A percentile compares a stretch with the other conserved stretches of the same genome.
phyloP scores from a whole-genome alignment of 2,888 invertebrate species.

The Dione vanillae region DNA sequence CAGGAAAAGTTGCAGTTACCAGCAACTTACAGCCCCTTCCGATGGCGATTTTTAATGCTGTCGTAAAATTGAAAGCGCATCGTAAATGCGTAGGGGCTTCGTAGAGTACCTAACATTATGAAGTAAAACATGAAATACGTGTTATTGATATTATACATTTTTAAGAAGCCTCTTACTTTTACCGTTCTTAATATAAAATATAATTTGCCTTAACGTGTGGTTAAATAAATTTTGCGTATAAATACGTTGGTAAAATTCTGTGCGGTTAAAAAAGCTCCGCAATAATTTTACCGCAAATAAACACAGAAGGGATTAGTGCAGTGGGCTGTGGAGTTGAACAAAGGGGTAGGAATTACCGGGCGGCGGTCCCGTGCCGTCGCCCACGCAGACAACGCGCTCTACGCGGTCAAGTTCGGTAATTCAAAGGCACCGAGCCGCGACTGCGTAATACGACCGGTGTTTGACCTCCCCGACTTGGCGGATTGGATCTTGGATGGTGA shows the following conservation, averaged over 20 bases:
- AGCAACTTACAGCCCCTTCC: slow-evolving; percentile 42
- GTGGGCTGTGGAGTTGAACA: slow-evolving; percentile 51
- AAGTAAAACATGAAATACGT: slow-evolving; percentile 4
- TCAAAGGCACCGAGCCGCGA: slow-evolving; percentile 62
- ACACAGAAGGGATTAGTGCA: slow-evolving; percentile 45
- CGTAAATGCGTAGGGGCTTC: slow-evolving; percentile 36
- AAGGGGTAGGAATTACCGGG: slow-evolving; percentile 56
- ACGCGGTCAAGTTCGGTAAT: slow-evolving; percentile 72
- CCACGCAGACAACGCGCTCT: slow-evolving; percentile 58
- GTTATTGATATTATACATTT: background rate
- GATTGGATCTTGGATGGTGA: slow-evolving; percentile 12
- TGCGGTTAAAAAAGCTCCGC: slow-evolving; percentile 34
- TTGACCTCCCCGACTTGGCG: slow-evolving; percentile 44
- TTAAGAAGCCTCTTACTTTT: background rate
- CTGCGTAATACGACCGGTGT: slow-evolving; percentile 52
- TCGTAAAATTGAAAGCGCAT: slow-evolving; percentile 43
- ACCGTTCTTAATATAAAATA: background rate
- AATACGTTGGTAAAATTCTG: slow-evolving; percentile 21
- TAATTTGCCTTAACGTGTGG: background rate
- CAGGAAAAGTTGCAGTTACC: slow-evolving; percentile 41
- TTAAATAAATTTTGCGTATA: slow-evolving; percentile 34
- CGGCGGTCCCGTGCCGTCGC: slow-evolving; percentile 44
- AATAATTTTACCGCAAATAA: slow-evolving; percentile 42
- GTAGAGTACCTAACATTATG: slow-evolving; percentile 3
- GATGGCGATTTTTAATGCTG: slow-evolving; percentile 35